These are phyloP conservation scores for Acropora yongei DNA, from an alignment of 64 coral and sea anemone genomes.

Conservation along the genomic window DNA sequence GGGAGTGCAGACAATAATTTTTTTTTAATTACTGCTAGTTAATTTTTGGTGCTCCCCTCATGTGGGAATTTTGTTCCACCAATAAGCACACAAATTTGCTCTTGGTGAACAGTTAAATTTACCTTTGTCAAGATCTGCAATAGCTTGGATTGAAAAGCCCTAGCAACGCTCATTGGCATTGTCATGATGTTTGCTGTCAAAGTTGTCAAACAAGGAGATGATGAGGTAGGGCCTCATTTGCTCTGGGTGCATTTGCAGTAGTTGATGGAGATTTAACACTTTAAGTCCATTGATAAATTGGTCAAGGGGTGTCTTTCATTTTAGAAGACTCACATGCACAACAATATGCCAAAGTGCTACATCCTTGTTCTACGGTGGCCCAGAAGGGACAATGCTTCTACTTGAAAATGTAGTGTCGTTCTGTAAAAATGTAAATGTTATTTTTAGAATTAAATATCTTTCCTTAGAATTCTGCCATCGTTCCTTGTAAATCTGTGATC, in stretches of 20 bases:
- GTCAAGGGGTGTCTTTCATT: slow-evolving; percentile 47
- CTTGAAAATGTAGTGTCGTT: too few relatives aligned
- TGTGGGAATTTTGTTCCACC: background rate
- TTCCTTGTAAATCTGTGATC: too few relatives aligned
- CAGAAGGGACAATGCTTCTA: too few relatives aligned
- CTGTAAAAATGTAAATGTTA: too few relatives aligned
- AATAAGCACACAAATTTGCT: slow-evolving; percentile 22
- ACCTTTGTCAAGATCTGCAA: slow-evolving; percentile 21
- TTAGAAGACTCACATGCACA: slow-evolving; percentile 47
- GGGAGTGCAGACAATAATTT: slow-evolving; percentile 6
- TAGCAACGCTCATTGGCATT: slow-evolving; percentile 10
- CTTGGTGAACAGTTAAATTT: background rate
- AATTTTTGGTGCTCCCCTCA: slow-evolving; percentile 9
- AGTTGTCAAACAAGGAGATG: slow-evolving; percentile 23
- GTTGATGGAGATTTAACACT: slow-evolving; percentile 14
- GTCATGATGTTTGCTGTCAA: slow-evolving; percentile 13
- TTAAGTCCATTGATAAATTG: slow-evolving; percentile 40
- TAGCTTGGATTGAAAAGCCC: slow-evolving; percentile 20
- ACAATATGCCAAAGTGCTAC: slow-evolving; percentile 49
- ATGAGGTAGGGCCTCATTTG: slow-evolving; percentile 46
- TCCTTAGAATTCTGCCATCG: too few relatives aligned
- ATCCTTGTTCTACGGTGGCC: slow-evolving; percentile 29
- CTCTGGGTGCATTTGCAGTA: slow-evolving; percentile 20
- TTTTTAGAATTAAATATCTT: too few relatives aligned
- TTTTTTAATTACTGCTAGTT: background rate